These are phyloP conservation scores for Cosmorhoe ocellata DNA, from an alignment of 2,888 invertebrate species.

Conservation along the genomic window DNA sequence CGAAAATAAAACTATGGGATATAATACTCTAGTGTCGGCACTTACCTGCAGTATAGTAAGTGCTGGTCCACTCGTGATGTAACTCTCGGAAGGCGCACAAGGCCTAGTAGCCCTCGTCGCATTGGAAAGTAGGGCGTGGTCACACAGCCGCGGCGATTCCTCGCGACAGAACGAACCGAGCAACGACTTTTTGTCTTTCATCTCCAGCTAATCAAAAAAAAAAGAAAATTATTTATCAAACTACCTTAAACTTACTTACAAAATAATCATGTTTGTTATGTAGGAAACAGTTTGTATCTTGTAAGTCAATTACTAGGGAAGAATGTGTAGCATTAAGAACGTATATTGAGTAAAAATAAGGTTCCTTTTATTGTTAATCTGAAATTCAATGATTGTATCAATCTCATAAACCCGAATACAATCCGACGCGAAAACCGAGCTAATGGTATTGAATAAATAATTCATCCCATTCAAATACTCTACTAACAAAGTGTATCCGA, in stretches of 20 bases:
- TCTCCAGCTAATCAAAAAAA: constrained; percentile 62
- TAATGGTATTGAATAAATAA: constrained; percentile 48
- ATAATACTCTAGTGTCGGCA: neutral
- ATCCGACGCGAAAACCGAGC: constrained; percentile 23
- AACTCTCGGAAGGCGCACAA: constrained; percentile 88
- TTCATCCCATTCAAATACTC: constrained; percentile 52
- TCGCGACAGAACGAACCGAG: constrained; percentile 90
- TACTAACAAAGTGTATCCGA: constrained; percentile 55
- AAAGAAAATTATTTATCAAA: constrained; percentile 10
- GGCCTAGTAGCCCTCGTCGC: constrained; percentile 88
- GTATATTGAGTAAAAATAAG: constrained; percentile 1
- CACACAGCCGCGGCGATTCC: constrained; percentile 88
- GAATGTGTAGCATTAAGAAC: neutral
- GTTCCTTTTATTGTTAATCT: constrained; percentile 21
- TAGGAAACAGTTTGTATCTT: no score
- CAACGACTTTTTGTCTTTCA: constrained; percentile 79
- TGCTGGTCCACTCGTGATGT: constrained; percentile 89
- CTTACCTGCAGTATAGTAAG: constrained; percentile 87
- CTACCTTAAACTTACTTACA: no score
- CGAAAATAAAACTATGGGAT: neutral
- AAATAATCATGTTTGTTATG: no score
- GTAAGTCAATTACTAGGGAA: no score
- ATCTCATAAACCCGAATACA: constrained; percentile 26
- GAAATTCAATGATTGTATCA: constrained; percentile 25
- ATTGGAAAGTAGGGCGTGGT: constrained; percentile 88